Evolutionary conservation across 2,888 invertebrate genomes (phyloP).

Genomic region (Ptilodon capucinus): DNA sequence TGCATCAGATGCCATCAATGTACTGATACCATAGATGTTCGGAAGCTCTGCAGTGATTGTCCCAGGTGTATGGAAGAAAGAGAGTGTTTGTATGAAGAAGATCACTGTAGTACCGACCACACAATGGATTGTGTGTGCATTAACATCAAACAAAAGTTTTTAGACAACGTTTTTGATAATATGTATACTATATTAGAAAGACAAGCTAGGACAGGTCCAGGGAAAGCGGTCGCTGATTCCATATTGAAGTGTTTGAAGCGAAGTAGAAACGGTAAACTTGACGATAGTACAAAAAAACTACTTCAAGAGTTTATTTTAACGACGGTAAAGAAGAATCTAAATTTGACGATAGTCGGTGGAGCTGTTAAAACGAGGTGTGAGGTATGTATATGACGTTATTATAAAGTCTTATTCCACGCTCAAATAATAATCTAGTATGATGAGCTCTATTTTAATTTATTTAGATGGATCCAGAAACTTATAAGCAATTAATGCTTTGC

Average conservation of each 20-base stretch:
- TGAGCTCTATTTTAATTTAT: constrained; percentile 4
- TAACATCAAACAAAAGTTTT: constrained; percentile 59
- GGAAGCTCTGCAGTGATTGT: constrained; percentile 63
- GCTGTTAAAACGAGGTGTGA: constrained; percentile 76
- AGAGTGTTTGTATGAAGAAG: constrained; percentile 48
- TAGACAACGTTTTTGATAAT: constrained; percentile 73
- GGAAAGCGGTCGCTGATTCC: constrained; percentile 59
- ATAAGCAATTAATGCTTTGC: constrained; percentile 66
- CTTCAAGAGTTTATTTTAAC: constrained; percentile 64
- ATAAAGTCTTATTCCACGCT: background rate
- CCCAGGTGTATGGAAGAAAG: constrained; percentile 56
- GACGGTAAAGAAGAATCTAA: constrained; percentile 65
- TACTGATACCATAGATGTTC: constrained; percentile 56
- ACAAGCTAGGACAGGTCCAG: constrained; percentile 48
- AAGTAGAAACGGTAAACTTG: constrained; percentile 69
- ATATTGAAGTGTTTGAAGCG: constrained; percentile 53
- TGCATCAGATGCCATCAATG: constrained; percentile 57
- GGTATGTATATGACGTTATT: constrained; percentile 35
- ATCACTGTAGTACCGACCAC: constrained; percentile 49
- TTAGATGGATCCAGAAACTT: constrained; percentile 67
- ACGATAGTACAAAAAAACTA: constrained; percentile 49
- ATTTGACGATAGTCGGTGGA: constrained; percentile 70
- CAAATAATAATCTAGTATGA: background rate
- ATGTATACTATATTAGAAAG: constrained; percentile 68
- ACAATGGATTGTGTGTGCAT: constrained; percentile 61